A percentile compares a stretch with the other conserved stretches of the same genome.
These are phyloP conservation scores for Oryctolagus cuniculus DNA, from an alignment of 2,113 vertebrate genomes.

Conservation along the genomic window DNA sequence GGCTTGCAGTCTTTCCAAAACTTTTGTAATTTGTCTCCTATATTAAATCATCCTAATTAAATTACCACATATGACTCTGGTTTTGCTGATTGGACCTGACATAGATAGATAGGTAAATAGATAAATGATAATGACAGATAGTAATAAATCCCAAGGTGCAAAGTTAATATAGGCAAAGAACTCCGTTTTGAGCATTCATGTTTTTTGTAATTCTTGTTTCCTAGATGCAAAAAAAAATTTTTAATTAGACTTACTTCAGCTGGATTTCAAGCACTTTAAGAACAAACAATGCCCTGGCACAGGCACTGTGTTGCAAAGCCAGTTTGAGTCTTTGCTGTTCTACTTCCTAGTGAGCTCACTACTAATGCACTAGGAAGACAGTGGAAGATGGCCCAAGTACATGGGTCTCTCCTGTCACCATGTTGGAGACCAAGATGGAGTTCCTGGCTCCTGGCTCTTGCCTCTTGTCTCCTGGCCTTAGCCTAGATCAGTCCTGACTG, in stretches of 20 bases:
- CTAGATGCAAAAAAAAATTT: not conserved
- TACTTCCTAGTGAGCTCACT: too few relatives aligned
- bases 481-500: too few relatives aligned
- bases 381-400: too few relatives aligned
- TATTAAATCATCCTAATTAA: slow-evolving; percentile 24
- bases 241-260: not conserved
- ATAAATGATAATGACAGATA: not conserved
- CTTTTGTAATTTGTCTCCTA: not conserved
- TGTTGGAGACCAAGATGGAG: too few relatives aligned
- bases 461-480: too few relatives aligned
- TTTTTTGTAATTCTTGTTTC: slow-evolving; percentile 14
- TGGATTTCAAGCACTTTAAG: not conserved
- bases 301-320: too few relatives aligned
- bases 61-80: not conserved
- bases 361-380: too few relatives aligned
- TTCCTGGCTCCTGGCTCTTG: too few relatives aligned
- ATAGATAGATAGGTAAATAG: not conserved
- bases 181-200: not conserved
- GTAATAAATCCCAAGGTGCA: not conserved
- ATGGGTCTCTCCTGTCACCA: too few relatives aligned
- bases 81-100: not conserved
- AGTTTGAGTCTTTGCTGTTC: too few relatives aligned
- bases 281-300: too few relatives aligned
- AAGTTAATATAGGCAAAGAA: not conserved
- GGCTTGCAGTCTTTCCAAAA: not conserved